These are phyloP conservation scores for Marronus borbonicus DNA, from an alignment of 2,888 invertebrate genomes.

Conservation along the genomic window DNA sequence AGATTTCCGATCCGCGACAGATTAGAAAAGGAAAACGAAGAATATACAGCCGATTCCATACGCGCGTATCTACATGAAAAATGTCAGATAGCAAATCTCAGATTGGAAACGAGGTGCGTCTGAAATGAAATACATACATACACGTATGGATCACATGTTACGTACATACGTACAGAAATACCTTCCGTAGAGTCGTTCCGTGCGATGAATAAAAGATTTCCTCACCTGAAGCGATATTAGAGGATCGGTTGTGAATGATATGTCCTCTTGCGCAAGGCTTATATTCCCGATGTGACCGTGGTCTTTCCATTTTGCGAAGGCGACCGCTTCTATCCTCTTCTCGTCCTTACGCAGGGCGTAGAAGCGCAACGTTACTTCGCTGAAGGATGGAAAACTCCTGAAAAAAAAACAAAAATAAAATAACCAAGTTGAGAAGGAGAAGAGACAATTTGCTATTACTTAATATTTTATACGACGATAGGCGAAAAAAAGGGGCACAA, in stretches of 20 bases:
- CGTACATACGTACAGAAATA: constrained; percentile 6
- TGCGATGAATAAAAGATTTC: constrained; percentile 54
- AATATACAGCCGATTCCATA: neutral
- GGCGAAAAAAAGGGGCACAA: neutral
- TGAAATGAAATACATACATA: constrained; percentile 43
- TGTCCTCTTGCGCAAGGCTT: constrained; percentile 77
- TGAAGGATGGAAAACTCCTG: constrained; percentile 68
- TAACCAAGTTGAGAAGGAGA: constrained; percentile 1
- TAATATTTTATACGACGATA: constrained; percentile 36
- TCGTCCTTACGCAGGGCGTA: constrained; percentile 73
- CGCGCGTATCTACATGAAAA: constrained; percentile 20
- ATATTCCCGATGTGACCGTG: constrained; percentile 76
- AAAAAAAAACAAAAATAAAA: constrained; percentile 35
- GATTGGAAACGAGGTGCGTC: constrained; percentile 39
- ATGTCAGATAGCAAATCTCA: constrained; percentile 38
- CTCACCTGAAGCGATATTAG: constrained; percentile 80
- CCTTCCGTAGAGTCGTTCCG: constrained; percentile 14
- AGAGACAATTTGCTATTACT: constrained; percentile 37
- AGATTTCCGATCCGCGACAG: constrained; percentile 1
- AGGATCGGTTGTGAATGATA: constrained; percentile 82
- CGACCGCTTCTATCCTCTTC: constrained; percentile 71
- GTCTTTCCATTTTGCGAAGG: constrained; percentile 75
- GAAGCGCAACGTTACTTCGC: constrained; percentile 73
- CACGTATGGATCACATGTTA: constrained; percentile 7
- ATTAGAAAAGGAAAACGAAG: constrained; percentile 18